A percentile compares a stretch with the other conserved stretches of the same genome.
Evolutionary conservation across 2,888 invertebrate genomes (phyloP).

Genomic region (Labia minor): DNA sequence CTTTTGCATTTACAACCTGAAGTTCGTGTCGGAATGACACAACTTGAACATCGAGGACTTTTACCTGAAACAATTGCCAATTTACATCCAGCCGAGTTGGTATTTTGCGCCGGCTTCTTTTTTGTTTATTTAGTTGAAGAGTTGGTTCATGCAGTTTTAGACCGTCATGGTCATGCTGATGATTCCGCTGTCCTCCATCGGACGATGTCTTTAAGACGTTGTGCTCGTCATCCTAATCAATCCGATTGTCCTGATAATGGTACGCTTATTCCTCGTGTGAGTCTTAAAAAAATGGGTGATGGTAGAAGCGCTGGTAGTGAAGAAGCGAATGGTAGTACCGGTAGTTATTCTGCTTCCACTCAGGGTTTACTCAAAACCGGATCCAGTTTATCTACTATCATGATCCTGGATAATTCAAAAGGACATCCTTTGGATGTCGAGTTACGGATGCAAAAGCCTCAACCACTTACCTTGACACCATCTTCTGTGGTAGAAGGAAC

Average conservation of each 20-base stretch:
- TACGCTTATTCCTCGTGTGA: slow-evolving; percentile 32
- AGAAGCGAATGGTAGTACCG: slow-evolving; percentile 20
- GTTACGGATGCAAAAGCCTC: neutral
- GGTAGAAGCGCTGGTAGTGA: neutral
- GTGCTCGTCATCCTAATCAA: slow-evolving; percentile 31
- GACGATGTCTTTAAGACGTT: slow-evolving; percentile 44
- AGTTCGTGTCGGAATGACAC: slow-evolving; percentile 46
- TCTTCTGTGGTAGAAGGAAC: neutral
- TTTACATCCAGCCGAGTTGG: slow-evolving; percentile 44
- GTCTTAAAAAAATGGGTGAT: slow-evolving; percentile 23
- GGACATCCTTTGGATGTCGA: slow-evolving; percentile 28
- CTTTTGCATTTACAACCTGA: slow-evolving; percentile 55
- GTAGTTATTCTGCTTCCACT: slow-evolving; percentile 29
- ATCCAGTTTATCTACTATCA: slow-evolving; percentile 22
- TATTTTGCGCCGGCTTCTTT: slow-evolving; percentile 53
- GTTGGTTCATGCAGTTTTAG: slow-evolving; percentile 45
- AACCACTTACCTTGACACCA: neutral
- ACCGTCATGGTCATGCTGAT: slow-evolving; percentile 32
- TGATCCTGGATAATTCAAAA: slow-evolving; percentile 24
- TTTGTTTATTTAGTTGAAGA: slow-evolving; percentile 53
- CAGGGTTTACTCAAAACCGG: slow-evolving; percentile 30
- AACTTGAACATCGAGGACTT: slow-evolving; percentile 37
- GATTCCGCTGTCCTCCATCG: slow-evolving; percentile 41
- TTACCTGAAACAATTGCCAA: slow-evolving; percentile 38
- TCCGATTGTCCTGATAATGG: slow-evolving; percentile 21